Base-by-base conservation (phyloP, 2,888 invertebrate genomes). In the Eumacrocentrus americanus region DNA sequence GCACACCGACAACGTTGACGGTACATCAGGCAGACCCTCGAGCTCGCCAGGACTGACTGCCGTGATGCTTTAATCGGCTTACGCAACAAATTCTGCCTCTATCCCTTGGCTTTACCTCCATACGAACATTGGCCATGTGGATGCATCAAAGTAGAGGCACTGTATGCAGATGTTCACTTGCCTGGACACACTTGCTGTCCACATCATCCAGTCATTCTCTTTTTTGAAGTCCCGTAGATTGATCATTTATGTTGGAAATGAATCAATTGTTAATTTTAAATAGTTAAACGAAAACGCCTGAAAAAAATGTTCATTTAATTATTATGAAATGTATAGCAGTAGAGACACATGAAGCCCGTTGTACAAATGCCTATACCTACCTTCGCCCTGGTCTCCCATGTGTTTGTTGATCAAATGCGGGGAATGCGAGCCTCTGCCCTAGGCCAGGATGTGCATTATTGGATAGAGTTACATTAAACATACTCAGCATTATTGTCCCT, bases 401-500 rank as follows among this genome's bases (percentile, higher is more conserved):
- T 62, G 58, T 62, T 62, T 62, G 58, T 47, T 38, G 51, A 59
- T 58, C 38, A 55, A 54, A 62, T 56, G 16, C 44, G 29, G 54
- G 47, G 55, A 55, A 60, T 44, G 37, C 50, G 55, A 55, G 51
- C 52, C 54, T 62, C 69, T 66, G 79, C 80, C 79, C 64, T 70
- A 70, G 78, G 80, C 78, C 70, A 77, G 71, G 73, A 75, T 70
- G 70, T 79, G 77, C 80, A 80, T 80, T 80, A 80, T 77, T 74
- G 79, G 78, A 72, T 80, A 71, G 79, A 76, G 74, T 80, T 80
- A 79, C 80, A 72, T 73, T 75, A 78, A 78, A 80, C 75, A 79
- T 68, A 72, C 70, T 62, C 63, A 35, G 37, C 53, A 62, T 61
- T 64, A 60, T 61, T 57, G 56, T 57, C 55, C 55, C 61, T 56